Evolutionary conservation across 2,797 vertebrate species (phyloP).

Genomic region (Sebastes melanostomus): DNA sequence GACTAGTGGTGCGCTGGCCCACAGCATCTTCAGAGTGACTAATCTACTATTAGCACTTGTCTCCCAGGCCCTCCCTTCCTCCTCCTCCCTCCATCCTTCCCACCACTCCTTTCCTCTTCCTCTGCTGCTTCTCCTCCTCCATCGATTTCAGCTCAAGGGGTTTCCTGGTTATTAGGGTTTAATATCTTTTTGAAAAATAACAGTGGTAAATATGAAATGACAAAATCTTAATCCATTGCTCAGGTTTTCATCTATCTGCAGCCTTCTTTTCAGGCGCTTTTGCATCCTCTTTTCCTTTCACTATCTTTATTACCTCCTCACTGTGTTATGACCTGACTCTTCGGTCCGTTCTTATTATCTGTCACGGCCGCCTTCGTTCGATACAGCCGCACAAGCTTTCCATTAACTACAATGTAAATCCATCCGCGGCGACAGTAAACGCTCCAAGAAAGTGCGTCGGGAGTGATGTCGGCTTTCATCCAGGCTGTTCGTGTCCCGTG

Average conservation of each 20-base stretch:
- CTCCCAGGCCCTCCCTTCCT: constrained; percentile 31
- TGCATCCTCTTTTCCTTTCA: not conserved
- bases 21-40: constrained; percentile 61
- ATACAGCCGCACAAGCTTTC: no score
- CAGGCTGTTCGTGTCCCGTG: no score
- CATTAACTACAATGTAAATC: no score
- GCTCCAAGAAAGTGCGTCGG: no score
- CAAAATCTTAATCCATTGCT: not conserved
- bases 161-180: constrained; percentile 14
- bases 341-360: no score
- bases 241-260: not conserved
- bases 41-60: constrained; percentile 66
- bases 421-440: no score
- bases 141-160: constrained; percentile 15
- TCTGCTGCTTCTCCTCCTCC: not conserved
- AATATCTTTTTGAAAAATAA: not conserved
- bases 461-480: no score
- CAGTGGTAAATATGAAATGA: not conserved
- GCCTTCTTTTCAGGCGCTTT: not conserved
- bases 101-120: constrained; percentile 15
- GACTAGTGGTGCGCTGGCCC: constrained; percentile 35
- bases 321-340: not conserved
- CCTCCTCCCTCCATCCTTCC: constrained; percentile 6
- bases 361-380: no score
- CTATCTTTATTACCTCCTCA: not conserved